Conservation (phyloP, 2,113 vertebrate genomes). For the Nibea albiflora region DNA sequence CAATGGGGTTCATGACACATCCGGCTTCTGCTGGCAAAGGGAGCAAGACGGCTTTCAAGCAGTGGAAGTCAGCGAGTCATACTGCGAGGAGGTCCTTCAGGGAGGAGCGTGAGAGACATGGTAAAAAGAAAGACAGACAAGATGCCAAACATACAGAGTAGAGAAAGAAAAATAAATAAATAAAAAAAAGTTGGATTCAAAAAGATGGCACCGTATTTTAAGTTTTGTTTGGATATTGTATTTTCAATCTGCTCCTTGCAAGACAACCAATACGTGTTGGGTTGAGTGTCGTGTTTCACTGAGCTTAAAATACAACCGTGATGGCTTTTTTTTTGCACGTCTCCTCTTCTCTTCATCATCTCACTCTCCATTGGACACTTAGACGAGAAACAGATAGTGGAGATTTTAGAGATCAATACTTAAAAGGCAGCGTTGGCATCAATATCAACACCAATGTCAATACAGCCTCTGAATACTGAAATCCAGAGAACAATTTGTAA, state of each 20-base stretch:
- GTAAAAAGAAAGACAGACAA: constrained; percentile 55
- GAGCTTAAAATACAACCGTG: not conserved
- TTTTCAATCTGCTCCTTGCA: not conserved
- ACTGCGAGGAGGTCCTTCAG: constrained; percentile 66
- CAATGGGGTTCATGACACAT: constrained; percentile 80
- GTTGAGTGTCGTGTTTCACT: not conserved
- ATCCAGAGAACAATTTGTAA: not conserved
- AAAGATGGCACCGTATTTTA: not conserved
- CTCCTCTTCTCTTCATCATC: not conserved
- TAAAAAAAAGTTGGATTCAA: not conserved
- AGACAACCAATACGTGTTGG: not conserved
- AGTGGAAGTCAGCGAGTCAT: constrained; percentile 69
- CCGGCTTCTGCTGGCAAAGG: constrained; percentile 79
- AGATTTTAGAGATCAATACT: not conserved
- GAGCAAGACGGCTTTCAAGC: constrained; percentile 72
- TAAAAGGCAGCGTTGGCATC: not conserved
- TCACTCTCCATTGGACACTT: not conserved
- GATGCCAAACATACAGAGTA: constrained; percentile 37
- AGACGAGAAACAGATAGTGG: not conserved
- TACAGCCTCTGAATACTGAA: not conserved
- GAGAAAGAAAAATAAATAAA: constrained; percentile 20
- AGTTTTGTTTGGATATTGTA: constrained; percentile 7
- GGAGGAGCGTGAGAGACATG: constrained; percentile 55
- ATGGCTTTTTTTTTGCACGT: constrained; percentile 15
- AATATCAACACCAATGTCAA: not conserved